Base-by-base conservation (phyloP, 2,113 vertebrate species). In the Chlorodrepanis virens region DNA sequence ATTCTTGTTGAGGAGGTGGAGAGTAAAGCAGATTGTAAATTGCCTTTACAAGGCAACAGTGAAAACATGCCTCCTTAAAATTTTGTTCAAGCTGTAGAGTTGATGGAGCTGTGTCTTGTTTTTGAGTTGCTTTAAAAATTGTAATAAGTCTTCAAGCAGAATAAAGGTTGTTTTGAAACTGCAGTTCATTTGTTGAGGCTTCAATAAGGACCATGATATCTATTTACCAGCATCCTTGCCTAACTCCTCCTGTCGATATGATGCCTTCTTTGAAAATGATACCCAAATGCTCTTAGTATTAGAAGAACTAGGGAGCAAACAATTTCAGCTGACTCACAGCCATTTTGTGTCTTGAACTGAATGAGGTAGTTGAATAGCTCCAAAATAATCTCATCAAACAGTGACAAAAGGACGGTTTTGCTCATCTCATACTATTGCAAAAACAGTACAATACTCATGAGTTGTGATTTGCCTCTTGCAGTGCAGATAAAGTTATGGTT, bases 161-260 rank as follows among this genome's bases (percentile, higher is more conserved):
- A 98, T 98, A 98, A 98, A 98, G 94, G 60, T 98, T 97, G 97
- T 98, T 98, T 98, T 98, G 96, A 98, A 98, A 98, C 92, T 94
- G 59, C 85, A 61, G 28, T 89, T 94, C 44, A 75, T 15, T 93
- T 83, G 22, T 61, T n/a, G 72, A 89, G 75, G 40, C 42, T 88
- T 97, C 76, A 91, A 3, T 96, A 81, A 91, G 59, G 19, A 60
- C 53, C 12, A 12, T 68, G 18, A 23, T 80, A 13, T 56, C 75
- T 87, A 4, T 70, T 71, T 90, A n/a, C 28, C 75, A 88, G 52
- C 24, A 44, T 74, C 39, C 18, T 83, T 84, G 44, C 14, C 31
- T 9, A 8, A 22, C 27, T 75, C 50, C 49, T 84, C 15, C 29
- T 71, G 8, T 67, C 20, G 39, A 1, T 75, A 35, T 47, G 35